phyloP scores from a whole-genome alignment of 2,113 vertebrate genomes.

The Aspidoscelis tigris region DNA sequence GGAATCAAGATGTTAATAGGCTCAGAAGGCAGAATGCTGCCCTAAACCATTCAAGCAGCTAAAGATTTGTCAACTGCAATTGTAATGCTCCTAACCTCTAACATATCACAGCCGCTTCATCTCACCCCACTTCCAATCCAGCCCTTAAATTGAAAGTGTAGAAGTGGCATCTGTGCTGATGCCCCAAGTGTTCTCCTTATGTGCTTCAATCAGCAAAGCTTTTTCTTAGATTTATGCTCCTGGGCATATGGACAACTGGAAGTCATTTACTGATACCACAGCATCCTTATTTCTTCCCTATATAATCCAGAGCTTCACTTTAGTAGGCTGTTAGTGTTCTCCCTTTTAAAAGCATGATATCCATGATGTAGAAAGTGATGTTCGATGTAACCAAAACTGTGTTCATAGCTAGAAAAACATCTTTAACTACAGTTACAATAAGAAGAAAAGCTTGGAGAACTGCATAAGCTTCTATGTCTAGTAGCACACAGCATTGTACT shows the following conservation, averaged over 20 bases:
- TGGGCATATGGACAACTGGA: constrained; percentile 66
- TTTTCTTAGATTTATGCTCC: constrained; percentile 68
- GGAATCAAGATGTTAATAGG: constrained; percentile 57
- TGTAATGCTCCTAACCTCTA: constrained; percentile 63
- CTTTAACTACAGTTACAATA: background rate
- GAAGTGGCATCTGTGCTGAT: constrained; percentile 65
- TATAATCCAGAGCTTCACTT: constrained; percentile 24
- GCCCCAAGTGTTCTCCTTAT: constrained; percentile 63
- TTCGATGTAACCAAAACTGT: constrained; percentile 19
- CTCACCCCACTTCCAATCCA: constrained; percentile 47
- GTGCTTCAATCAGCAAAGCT: constrained; percentile 61
- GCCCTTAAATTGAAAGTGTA: constrained; percentile 59
- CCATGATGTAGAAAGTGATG: background rate
- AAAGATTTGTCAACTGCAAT: constrained; percentile 66
- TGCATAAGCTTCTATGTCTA: background rate
- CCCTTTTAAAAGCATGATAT: background rate
- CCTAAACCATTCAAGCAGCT: constrained; percentile 62
- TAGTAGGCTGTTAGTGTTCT: constrained; percentile 26
- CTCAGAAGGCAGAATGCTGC: constrained; percentile 57
- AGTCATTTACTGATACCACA: constrained; percentile 62
- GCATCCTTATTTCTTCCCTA: constrained; percentile 44
- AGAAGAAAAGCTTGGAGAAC: background rate
- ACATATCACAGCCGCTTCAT: constrained; percentile 58
- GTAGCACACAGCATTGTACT: background rate
- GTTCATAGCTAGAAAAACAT: background rate